Conservation (phyloP, 1,140 invertebrate species). For the Drosophila tsacasi region DNA sequence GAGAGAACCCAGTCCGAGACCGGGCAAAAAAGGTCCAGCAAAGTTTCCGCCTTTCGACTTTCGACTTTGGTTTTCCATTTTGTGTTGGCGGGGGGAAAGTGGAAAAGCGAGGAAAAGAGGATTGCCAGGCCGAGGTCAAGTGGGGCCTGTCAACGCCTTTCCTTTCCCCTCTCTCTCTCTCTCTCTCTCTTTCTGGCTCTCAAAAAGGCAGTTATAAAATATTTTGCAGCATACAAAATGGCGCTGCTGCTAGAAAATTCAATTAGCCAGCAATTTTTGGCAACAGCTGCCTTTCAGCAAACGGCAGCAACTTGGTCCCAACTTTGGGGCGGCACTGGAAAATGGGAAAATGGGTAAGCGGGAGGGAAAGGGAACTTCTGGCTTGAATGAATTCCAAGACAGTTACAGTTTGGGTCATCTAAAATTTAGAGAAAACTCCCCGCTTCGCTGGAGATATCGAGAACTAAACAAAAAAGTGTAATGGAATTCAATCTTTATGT, state of each 20-base stretch:
- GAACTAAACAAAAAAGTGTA: constrained; percentile 21
- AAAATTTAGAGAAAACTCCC: constrained; percentile 47
- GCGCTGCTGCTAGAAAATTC: constrained; percentile 80
- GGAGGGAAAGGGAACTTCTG: constrained; percentile 17
- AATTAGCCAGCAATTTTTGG: constrained; percentile 78
- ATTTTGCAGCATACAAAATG: constrained; percentile 79
- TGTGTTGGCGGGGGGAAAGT: constrained; percentile 9
- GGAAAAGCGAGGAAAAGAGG: constrained; percentile 10
- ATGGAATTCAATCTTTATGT: constrained; percentile 17
- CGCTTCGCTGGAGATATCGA: constrained; percentile 21
- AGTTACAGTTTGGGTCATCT: constrained; percentile 45
- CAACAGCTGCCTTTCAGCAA: constrained; percentile 77
- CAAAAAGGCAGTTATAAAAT: constrained; percentile 74
- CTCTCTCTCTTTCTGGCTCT: constrained; percentile 22
- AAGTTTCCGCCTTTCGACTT: constrained; percentile 54
- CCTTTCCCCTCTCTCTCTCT: constrained; percentile 2
- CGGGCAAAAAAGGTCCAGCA: constrained; percentile 42
- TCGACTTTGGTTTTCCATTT: constrained; percentile 51
- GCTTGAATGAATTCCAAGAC: constrained; percentile 41
- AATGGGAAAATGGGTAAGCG: constrained; percentile 4
- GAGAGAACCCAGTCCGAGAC: constrained; percentile 17
- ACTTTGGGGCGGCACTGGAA: constrained; percentile 14
- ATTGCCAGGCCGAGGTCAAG: constrained; percentile 58
- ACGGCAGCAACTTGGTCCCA: constrained; percentile 20
- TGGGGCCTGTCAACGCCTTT: constrained; percentile 76